These are phyloP conservation scores for Acanthopleura granulata DNA, from an alignment of 2,888 invertebrate species.

Conservation along the genomic window DNA sequence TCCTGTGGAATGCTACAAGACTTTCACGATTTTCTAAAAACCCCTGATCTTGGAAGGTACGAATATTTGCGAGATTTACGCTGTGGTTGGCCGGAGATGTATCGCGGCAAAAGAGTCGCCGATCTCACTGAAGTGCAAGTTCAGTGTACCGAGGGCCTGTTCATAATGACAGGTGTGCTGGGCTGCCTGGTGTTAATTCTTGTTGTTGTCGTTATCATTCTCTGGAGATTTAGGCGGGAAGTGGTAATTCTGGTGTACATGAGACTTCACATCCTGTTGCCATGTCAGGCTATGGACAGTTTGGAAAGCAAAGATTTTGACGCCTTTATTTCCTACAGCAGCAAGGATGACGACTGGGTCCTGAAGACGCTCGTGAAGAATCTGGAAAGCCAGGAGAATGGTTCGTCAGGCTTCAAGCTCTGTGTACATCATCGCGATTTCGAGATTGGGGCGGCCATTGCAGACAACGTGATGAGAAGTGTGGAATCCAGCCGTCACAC, in stretches of 20 bases:
- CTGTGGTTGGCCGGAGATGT: not conserved
- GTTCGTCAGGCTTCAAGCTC: slow-evolving; percentile 58
- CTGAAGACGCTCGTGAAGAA: slow-evolving; percentile 85
- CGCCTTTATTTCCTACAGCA: slow-evolving; percentile 90
- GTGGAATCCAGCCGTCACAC: slow-evolving; percentile 87
- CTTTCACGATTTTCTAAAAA: not conserved
- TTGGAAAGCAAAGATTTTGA: slow-evolving; percentile 74
- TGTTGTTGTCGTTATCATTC: slow-evolving; percentile 22
- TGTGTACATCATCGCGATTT: slow-evolving; percentile 39
- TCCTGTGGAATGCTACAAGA: slow-evolving; percentile 33
- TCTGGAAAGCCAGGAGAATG: slow-evolving; percentile 78
- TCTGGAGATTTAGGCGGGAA: slow-evolving; percentile 36
- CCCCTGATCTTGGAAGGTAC: not conserved
- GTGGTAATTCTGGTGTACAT: slow-evolving; percentile 50
- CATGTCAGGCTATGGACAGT: slow-evolving; percentile 34
- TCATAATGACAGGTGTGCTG: slow-evolving; percentile 26
- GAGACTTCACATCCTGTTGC: slow-evolving; percentile 52
- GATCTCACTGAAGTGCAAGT: not conserved
- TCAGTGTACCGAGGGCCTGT: not conserved
- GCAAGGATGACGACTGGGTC: slow-evolving; percentile 89
- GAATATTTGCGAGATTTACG: slow-evolving; percentile 13
- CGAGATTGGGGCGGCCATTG: slow-evolving; percentile 71
- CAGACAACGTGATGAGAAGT: slow-evolving; percentile 88
- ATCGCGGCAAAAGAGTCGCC: not conserved
- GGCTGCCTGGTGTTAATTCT: slow-evolving; percentile 29